phyloP scores from a whole-genome alignment of 1,140 invertebrate genomes.

The Whitmania pigra region DNA sequence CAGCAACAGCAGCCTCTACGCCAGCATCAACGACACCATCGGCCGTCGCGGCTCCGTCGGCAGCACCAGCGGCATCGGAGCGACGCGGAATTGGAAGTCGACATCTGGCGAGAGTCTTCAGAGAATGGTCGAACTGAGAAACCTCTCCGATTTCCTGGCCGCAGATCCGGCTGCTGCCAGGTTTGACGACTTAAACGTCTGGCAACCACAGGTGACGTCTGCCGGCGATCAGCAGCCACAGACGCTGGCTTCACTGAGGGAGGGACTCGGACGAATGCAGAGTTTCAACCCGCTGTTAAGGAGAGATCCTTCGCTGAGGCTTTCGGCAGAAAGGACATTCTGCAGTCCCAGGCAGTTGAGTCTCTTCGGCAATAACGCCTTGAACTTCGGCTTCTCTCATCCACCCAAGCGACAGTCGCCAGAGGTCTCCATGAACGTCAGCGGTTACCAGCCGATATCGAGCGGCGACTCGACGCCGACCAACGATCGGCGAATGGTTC shows the following conservation, averaged over 20 bases:
- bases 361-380: neutral
- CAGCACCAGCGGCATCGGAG: neutral
- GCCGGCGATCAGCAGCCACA: too few relatives aligned
- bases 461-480: slow-evolving; percentile 6
- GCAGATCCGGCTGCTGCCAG: too few relatives aligned
- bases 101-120: too few relatives aligned
- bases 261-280: too few relatives aligned
- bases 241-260: too few relatives aligned
- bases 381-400: neutral
- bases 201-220: too few relatives aligned
- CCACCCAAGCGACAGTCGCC: neutral
- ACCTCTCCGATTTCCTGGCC: too few relatives aligned
- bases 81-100: too few relatives aligned
- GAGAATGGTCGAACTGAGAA: too few relatives aligned
- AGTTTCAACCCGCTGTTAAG: neutral
- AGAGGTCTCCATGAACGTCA: neutral
- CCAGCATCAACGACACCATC: slow-evolving; percentile 5
- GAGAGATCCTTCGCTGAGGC: neutral
- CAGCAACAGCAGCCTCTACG: neutral
- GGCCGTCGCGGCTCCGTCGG: neutral
- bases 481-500: neutral
- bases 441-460: slow-evolving; percentile 2
- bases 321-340: slow-evolving; percentile 5
- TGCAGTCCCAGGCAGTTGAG: neutral
- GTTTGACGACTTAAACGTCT: too few relatives aligned